Evolutionary conservation across 35 echinoderm and acorn worm genomes (phyloP), one percentile per base, ranked within the genome.

Genomic region (Heliocidaris erythrogramma): DNA sequence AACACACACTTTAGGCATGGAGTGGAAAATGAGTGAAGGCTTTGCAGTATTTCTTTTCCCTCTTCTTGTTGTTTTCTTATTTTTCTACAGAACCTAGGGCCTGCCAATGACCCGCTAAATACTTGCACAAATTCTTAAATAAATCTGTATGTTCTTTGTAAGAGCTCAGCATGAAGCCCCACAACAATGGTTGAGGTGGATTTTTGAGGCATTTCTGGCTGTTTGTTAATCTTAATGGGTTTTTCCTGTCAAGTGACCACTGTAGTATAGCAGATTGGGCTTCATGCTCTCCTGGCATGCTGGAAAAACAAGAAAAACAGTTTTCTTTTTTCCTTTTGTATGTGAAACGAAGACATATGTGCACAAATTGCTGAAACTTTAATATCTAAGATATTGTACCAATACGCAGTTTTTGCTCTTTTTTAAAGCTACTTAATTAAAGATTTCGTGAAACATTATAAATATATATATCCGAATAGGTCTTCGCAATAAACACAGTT

Each of bases 141-240:
- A 78, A 78, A 78, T 78, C 65, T 78, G 18, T n/a, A 29, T 8
- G 21, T 78, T 78, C 65, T 78, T 78, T 78, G 65, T 78, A 27
- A 21, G 65, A n/a, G 21, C 65, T 78, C 65, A 27, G 65, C 7
- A 21, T 78, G 65, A 78, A 78, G 65, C 65, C 65, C 65, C 65
- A n/a, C 65, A 78, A 78, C 65, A 78, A 78, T 78, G 65, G 27
- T 24, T n/a, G 65, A 78, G 65, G 27, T n/a, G 27, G 65, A 78
- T 78, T 78, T 42, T 78, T 78, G 65, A 78, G 65, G 65, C 65
- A 27, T 78, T 78, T 78, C 65, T n/a, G 21, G 65, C 65, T 78
- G 65, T 78, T 78, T 78, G 65, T 78, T 78, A 78, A 78, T 78
- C 65, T 78, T 78, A 78, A 78, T 78, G 65, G 65, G 65, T 78